phyloP scores from a whole-genome alignment of 2,113 vertebrate genomes.

The Tauraco erythrolophus region DNA sequence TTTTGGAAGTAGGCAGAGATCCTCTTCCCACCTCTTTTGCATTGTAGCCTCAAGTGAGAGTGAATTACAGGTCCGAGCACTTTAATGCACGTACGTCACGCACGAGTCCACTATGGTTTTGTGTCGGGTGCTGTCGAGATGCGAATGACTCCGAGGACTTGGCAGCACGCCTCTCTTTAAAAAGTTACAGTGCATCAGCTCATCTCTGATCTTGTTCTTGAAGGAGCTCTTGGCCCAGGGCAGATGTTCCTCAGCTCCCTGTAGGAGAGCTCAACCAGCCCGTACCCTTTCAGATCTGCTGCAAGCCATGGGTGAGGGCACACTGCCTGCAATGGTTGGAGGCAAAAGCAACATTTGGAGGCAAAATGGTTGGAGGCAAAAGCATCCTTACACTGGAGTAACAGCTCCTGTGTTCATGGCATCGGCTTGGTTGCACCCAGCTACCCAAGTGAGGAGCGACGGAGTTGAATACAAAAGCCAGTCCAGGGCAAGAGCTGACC shows the following conservation, averaged over 20 bases:
- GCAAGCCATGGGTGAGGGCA: rapidly evolving
- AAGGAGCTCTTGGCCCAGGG: background rate
- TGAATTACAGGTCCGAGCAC: background rate
- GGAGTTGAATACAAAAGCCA: background rate
- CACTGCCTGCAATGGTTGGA: background rate
- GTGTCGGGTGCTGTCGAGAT: background rate
- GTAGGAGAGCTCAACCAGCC: background rate
- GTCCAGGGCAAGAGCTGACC: background rate
- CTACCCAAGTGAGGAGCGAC: background rate
- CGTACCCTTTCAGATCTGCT: background rate
- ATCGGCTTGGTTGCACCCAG: background rate
- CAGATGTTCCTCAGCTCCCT: background rate
- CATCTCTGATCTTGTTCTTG: background rate
- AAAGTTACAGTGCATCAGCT: background rate
- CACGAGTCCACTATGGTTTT: background rate
- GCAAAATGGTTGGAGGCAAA: background rate
- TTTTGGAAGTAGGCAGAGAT: background rate
- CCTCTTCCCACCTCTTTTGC: background rate
- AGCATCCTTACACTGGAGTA: background rate
- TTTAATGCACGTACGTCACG: background rate
- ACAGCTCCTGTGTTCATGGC: background rate
- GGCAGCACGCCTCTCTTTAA: background rate
- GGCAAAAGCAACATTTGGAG: too few relatives aligned
- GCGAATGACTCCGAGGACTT: background rate
- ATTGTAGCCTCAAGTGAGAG: background rate